Conservation (phyloP, 2,888 invertebrate genomes). For the Philonicus albiceps region DNA sequence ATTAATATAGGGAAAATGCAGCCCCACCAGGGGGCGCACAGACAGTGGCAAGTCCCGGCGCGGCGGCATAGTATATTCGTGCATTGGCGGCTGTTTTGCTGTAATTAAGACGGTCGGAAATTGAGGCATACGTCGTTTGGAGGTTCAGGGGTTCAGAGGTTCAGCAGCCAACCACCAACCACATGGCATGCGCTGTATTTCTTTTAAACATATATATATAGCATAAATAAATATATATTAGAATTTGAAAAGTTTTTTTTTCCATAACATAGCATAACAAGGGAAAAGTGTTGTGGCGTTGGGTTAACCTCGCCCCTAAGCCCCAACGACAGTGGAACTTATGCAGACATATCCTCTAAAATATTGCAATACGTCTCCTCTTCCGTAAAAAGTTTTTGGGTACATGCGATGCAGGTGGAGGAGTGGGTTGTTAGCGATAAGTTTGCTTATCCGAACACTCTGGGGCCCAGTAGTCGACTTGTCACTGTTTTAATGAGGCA, state of each 20-base stretch:
- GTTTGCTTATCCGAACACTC: background rate
- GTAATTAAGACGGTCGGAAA: constrained; percentile 35
- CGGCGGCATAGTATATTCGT: background rate
- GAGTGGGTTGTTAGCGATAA: constrained; percentile 26
- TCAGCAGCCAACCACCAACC: background rate
- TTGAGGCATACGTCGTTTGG: constrained; percentile 8
- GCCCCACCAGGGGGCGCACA: background rate
- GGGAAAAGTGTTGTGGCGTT: constrained; percentile 7
- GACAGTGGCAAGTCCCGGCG: background rate
- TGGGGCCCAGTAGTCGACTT: background rate
- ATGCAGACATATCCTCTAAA: background rate
- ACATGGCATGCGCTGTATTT: constrained; percentile 18
- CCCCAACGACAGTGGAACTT: background rate
- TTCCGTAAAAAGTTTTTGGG: background rate
- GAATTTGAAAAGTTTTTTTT: constrained; percentile 20
- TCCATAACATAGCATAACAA: constrained; percentile 13
- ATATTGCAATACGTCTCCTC: background rate
- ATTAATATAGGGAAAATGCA: constrained; percentile 29
- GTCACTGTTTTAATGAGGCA: constrained; percentile 24
- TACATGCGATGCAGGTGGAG: background rate
- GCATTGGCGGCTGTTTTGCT: constrained; percentile 16
- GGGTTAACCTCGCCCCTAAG: background rate
- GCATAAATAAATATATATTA: background rate
- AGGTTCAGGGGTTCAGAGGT: background rate
- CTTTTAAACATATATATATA: background rate